Evolutionary conservation across 2,888 invertebrate species (phyloP).

Genomic region (Augochlorella aurata): DNA sequence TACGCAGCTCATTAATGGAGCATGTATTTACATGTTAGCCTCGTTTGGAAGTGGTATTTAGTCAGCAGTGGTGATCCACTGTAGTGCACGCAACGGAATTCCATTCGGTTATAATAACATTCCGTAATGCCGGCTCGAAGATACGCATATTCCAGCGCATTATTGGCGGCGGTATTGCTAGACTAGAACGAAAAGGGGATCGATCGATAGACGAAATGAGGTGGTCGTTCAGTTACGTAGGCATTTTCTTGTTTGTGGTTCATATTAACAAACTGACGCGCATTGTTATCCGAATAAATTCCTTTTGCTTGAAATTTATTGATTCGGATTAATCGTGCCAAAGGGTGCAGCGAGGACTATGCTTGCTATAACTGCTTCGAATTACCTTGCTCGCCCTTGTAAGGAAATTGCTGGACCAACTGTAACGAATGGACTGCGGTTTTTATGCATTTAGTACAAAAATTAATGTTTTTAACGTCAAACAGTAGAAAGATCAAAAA

Average conservation of each 20-base stretch:
- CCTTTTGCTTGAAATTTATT: slow-evolving; percentile 1
- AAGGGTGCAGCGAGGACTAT: background rate
- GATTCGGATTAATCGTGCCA: background rate
- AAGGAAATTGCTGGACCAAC: background rate
- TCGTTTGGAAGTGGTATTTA: slow-evolving; percentile 51
- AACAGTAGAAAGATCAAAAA: too few relatives aligned
- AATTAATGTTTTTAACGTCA: too few relatives aligned
- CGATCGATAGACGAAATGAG: slow-evolving; percentile 47
- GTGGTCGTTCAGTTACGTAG: slow-evolving; percentile 37
- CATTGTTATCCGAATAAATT: slow-evolving; percentile 6
- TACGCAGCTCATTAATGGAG: slow-evolving; percentile 55
- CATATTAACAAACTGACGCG: slow-evolving; percentile 24
- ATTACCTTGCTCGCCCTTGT: background rate
- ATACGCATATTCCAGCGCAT: slow-evolving; percentile 55
- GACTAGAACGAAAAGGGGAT: slow-evolving; percentile 45
- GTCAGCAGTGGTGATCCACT: slow-evolving; percentile 41
- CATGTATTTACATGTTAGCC: slow-evolving; percentile 55
- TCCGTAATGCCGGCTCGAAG: slow-evolving; percentile 49
- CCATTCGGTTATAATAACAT: slow-evolving; percentile 64
- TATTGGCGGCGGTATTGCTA: slow-evolving; percentile 45
- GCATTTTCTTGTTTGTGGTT: slow-evolving; percentile 46
- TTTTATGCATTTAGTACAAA: too few relatives aligned
- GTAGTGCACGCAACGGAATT: slow-evolving; percentile 55
- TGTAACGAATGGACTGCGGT: too few relatives aligned
- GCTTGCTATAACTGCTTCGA: background rate